These are phyloP conservation scores for Neotragus pygmaeus DNA, from an alignment of 2,113 vertebrate genomes.

Conservation along the genomic window DNA sequence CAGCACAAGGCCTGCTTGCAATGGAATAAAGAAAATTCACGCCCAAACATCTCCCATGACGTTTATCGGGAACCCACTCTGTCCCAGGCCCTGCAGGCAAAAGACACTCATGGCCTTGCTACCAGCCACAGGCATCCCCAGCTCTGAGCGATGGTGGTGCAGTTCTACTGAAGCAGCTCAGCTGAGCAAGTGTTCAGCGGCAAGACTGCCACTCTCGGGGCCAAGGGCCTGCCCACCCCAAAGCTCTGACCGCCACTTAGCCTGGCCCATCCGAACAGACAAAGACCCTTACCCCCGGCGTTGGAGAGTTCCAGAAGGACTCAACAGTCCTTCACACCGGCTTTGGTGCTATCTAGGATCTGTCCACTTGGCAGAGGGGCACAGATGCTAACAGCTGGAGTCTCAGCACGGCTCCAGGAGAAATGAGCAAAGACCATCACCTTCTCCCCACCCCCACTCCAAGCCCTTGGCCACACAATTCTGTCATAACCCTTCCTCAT, in stretches of 20 bases:
- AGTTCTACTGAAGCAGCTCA: background rate
- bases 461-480: background rate
- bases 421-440: rapidly evolving
- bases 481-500: background rate
- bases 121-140: background rate
- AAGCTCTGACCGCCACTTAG: background rate
- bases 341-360: background rate
- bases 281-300: background rate
- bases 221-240: background rate
- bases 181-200: rapidly evolving
- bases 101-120: rapidly evolving
- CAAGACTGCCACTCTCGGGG: rapidly evolving
- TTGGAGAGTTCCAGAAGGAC: background rate
- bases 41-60: rapidly evolving
- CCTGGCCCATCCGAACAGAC: rapidly evolving
- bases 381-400: background rate
- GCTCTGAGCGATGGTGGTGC: rapidly evolving
- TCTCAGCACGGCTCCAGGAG: rapidly evolving
- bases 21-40: rapidly evolving
- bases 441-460: background rate
- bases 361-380: rapidly evolving
- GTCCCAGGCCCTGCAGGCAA: rapidly evolving
- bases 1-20: rapidly evolving
- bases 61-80: rapidly evolving
- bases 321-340: rapidly evolving